Conservation (phyloP, 1,140 invertebrate genomes). For the Scaptomyza montana region DNA sequence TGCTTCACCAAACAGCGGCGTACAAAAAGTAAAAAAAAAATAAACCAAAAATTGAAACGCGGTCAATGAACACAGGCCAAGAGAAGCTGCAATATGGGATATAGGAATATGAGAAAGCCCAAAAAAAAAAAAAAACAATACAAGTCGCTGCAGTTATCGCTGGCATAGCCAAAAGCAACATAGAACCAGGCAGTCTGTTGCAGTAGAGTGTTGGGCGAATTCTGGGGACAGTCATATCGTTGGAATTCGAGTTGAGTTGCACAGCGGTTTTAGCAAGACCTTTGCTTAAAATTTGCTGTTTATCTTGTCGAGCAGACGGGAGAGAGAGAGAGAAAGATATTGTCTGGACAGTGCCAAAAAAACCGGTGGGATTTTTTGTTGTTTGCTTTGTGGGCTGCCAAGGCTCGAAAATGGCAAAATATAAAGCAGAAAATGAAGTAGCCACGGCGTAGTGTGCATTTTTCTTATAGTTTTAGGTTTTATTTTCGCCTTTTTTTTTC, state of each 20-base stretch:
- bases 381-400: constrained; percentile 41
- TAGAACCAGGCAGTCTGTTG: constrained; percentile 4
- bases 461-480: constrained; percentile 2
- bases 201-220: constrained; percentile 10
- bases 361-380: constrained; percentile 27
- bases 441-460: constrained; percentile 52
- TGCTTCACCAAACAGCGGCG: constrained; percentile 26
- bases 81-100: constrained; percentile 27
- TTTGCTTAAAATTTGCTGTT: constrained; percentile 76
- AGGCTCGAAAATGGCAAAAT: constrained; percentile 52
- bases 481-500: background rate
- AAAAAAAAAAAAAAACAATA: constrained; percentile 13
- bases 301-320: constrained; percentile 58
- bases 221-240: constrained; percentile 6
- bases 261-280: constrained; percentile 52
- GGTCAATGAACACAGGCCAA: constrained; percentile 68
- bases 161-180: constrained; percentile 43
- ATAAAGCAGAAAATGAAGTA: constrained; percentile 77
- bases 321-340: constrained; percentile 24
- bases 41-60: constrained; percentile 35
- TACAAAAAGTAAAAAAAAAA: constrained; percentile 18
- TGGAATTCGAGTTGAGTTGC: background rate
- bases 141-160: constrained; percentile 54
- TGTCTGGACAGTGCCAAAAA: constrained; percentile 61
- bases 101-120: constrained; percentile 15